phyloP scores from a whole-genome alignment of 2,113 vertebrate species.

The Thunnus maccoyii region DNA sequence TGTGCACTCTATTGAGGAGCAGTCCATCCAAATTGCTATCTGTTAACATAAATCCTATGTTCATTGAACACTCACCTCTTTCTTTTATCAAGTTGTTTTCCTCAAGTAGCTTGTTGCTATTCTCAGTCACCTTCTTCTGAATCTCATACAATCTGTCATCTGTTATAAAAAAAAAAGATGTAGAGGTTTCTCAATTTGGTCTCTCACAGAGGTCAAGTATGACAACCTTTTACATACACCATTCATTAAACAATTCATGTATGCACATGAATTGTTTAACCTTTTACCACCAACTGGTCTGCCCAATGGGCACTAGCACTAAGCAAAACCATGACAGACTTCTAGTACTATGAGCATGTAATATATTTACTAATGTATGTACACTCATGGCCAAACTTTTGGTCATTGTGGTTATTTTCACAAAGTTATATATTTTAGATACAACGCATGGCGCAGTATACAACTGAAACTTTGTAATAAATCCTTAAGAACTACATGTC shows the following conservation, averaged over 20 bases:
- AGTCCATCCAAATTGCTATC: too few relatives aligned
- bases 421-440: too few relatives aligned
- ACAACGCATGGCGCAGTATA: too few relatives aligned
- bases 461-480: too few relatives aligned
- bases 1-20: too few relatives aligned
- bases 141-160: background rate
- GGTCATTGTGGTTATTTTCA: too few relatives aligned
- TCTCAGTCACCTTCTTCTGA: rapidly evolving
- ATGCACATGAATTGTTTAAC: background rate
- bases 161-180: slow-evolving; percentile 9
- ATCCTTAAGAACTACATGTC: too few relatives aligned
- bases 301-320: too few relatives aligned
- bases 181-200: background rate
- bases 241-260: too few relatives aligned
- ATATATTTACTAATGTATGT: too few relatives aligned
- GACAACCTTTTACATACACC: background rate
- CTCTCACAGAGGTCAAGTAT: background rate
- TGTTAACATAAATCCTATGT: background rate
- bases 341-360: background rate
- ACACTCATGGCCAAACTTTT: too few relatives aligned
- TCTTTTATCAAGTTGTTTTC: background rate
- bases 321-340: too few relatives aligned
- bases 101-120: rapidly evolving
- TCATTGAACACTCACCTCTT: background rate
- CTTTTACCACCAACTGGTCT: background rate